Percentiles rank a stretch among this genome's conserved stretches.
phyloP scores from a whole-genome alignment of 2,888 invertebrate genomes.

The Autographa gamma region DNA sequence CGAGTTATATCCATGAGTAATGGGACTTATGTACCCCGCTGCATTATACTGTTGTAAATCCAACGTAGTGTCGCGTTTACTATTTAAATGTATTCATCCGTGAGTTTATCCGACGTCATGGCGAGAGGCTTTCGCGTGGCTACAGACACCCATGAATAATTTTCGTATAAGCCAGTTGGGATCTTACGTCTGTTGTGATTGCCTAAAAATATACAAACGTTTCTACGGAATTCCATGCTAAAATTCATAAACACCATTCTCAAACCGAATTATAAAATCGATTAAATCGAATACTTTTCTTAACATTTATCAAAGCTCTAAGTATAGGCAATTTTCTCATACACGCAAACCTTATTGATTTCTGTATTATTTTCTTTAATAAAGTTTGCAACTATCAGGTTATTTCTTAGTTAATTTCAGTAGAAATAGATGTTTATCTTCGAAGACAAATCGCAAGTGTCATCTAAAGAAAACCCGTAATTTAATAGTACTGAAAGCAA shows the following conservation, averaged over 20 bases:
- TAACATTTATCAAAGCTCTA: not conserved
- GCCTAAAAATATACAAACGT: constrained; percentile 50
- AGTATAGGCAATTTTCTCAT: not conserved
- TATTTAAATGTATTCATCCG: constrained; percentile 89
- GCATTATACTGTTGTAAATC: constrained; percentile 86
- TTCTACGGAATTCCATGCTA: constrained; percentile 32
- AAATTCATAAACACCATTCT: constrained; percentile 36
- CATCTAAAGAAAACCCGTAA: constrained; percentile 48
- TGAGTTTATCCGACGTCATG: constrained; percentile 86
- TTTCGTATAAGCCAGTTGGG: constrained; percentile 77
- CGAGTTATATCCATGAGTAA: constrained; percentile 86
- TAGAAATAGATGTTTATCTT: constrained; percentile 44
- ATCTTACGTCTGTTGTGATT: constrained; percentile 56
- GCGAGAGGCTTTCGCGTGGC: constrained; percentile 81
- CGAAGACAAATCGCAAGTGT: constrained; percentile 46
- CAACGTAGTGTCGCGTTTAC: constrained; percentile 85
- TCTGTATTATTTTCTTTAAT: constrained; percentile 7
- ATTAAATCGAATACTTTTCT: not conserved
- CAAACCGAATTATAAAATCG: not conserved
- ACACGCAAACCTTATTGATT: not conserved
- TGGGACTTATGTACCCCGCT: constrained; percentile 82
- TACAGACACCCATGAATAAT: constrained; percentile 82
- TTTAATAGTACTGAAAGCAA: constrained; percentile 40
- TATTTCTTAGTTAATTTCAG: constrained; percentile 34
- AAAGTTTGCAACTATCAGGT: constrained; percentile 19